Conservation (phyloP, 2,888 invertebrate genomes). For the Meteorus colon region DNA sequence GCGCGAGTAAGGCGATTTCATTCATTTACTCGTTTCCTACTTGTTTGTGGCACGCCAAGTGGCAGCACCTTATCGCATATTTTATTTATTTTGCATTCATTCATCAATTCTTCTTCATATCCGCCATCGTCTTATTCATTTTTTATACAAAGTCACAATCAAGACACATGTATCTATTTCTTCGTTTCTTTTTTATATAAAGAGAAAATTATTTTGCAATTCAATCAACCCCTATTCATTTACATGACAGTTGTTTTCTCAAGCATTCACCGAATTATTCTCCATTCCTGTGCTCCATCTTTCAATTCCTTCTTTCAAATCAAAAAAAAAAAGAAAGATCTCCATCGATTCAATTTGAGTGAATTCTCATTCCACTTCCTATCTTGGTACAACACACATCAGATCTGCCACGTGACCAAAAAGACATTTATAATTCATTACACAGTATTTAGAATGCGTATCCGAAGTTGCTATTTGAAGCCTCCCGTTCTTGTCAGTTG, state of each 20-base stretch:
- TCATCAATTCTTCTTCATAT: background rate
- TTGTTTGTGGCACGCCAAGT: background rate
- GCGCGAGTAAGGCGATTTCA: slow-evolving; percentile 19
- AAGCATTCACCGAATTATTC: background rate
- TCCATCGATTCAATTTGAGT: background rate
- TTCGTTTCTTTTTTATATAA: background rate
- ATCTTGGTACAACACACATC: background rate
- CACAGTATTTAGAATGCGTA: background rate
- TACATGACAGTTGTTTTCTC: background rate
- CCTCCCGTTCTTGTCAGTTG: too few relatives aligned
- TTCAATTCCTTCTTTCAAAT: too few relatives aligned
- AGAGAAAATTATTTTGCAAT: background rate
- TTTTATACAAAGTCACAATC: slow-evolving; percentile 28
- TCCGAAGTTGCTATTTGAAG: background rate
- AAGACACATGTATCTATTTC: slow-evolving; percentile 10
- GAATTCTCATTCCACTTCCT: background rate
- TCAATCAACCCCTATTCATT: background rate
- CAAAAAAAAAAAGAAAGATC: too few relatives aligned
- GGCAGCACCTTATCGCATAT: slow-evolving; percentile 1
- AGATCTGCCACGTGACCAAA: background rate
- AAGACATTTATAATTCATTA: background rate
- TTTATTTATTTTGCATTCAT: background rate
- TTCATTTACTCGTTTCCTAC: slow-evolving; percentile 10
- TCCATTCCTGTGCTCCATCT: too few relatives aligned
- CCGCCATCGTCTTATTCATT: background rate